Evolutionary conservation across 2,888 invertebrate species (phyloP), one percentile per base, ranked within the genome.

Genomic region (Tortrix viridana): DNA sequence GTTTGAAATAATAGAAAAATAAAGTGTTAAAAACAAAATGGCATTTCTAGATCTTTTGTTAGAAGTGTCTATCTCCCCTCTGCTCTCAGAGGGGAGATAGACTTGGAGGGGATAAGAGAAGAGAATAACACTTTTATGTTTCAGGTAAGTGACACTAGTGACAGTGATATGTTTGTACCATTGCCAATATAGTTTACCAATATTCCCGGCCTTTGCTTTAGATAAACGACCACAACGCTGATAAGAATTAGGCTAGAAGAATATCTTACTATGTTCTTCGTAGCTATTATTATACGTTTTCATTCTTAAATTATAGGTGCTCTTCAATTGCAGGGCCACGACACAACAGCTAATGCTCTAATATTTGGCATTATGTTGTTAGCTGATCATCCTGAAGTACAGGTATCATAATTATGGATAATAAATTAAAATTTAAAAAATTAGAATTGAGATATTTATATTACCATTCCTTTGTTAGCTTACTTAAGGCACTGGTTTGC

Each of bases 41-140:
- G 95, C 95, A 0, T 94, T 96, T 79, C 81, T 96, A 64, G 95
- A 96, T 81, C 84, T 95, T 14, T 74, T 96, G 14, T 73, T 96
- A 6, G 93, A 94, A 64, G 92, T 93, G n/a, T n/a, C n/a, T n/a
- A n/a, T n/a, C n/a, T n/a, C n/a, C n/a, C n/a, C n/a, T n/a, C n/a
- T n/a, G n/a, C n/a, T n/a, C n/a, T n/a, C 41, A 93, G 93, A 66
- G 94, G 93, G 5, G 86, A 93, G 67, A 86, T 96, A 20, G 93
- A 93, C 47, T 85, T 94, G 68, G 84, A 93, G 47, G 95, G 95
- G 38, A 94, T 96, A 61, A 88, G 94, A 55, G 95, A 95, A 73
- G 95, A 96, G 86, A 95, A 95, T 0, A 94, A 96, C 71, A 96
- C 96, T 0, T 95, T 96, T 72, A 95, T 96, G 94, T 96, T 95